These are phyloP conservation scores for Archilochus colubris DNA, from an alignment of 2,113 vertebrate genomes.

Conservation along the genomic window DNA sequence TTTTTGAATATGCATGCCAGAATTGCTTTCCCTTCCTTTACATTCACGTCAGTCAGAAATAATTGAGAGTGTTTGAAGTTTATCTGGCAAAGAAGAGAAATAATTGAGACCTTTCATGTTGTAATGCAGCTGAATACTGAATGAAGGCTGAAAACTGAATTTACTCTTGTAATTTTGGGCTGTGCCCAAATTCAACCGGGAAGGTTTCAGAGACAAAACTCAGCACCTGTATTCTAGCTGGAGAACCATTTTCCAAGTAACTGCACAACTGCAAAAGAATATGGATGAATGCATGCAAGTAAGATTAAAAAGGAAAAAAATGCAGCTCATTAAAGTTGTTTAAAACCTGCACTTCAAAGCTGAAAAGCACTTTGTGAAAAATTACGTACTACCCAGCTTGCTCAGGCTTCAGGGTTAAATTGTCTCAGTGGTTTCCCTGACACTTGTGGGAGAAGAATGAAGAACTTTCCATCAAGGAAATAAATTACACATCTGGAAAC, in stretches of 20 bases:
- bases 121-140: constrained; percentile 45
- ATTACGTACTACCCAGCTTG: background rate
- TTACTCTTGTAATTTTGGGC: background rate
- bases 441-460: background rate
- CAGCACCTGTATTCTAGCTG: constrained; percentile 39
- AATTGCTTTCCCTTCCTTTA: background rate
- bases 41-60: background rate
- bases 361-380: background rate
- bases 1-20: background rate
- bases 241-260: constrained; percentile 52
- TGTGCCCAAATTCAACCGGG: constrained; percentile 22
- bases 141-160: constrained; percentile 15
- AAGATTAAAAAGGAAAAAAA: constrained; percentile 41
- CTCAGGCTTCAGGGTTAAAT: background rate
- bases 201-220: constrained; percentile 44
- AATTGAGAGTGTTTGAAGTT: background rate
- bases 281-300: constrained; percentile 4
- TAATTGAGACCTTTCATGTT: background rate
- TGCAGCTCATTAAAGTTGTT: background rate
- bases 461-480: constrained; percentile 11
- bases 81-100: background rate
- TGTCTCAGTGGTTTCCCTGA: background rate
- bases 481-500: constrained; percentile 29
- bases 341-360: background rate
- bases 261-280: constrained; percentile 25